Base-by-base conservation (phyloP, 2,888 invertebrate species). In the Drosophila buzzatii region DNA sequence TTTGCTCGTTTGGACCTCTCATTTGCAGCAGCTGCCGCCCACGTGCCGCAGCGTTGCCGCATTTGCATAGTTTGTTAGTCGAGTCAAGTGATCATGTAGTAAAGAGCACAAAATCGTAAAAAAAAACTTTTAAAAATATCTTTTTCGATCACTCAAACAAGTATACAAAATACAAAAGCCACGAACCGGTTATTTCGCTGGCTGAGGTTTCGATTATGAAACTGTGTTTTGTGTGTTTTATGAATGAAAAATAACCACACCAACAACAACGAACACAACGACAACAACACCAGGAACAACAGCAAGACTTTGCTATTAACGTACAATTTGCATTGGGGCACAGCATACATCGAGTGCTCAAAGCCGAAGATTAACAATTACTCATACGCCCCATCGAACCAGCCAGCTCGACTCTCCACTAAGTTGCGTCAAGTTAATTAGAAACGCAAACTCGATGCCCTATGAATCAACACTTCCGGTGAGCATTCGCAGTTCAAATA, bases 21-120 rank as follows among this genome's bases (percentile, higher is more conserved):
- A 74, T 68, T 79, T 71, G 78, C 75, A 71, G 39, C 67, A 70
- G 70, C 67, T 51, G 79, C 62, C 72, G 79, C 84, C 84, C 84
- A 84, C 84, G 87, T 78, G 73, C 71, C 73, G 37, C 47, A 58
- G 55, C 61, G 77, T 63, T 85, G 66, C 72, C 77, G 70, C 76
- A 84, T 84, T 84, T 85, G 88, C 88, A 88, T 87, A 85, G 85
- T 79, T 77, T 83, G 83, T 83, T 82, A 85, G 88, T 70, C 79
- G 74, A 87, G 79, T 73, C 80, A 75, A 82, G 78, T 81, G 80
- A 78, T 71, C 73, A 70, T 67, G 72, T 85, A 84, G 79, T 82
- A 82, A 74, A 78, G 62, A 67, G 67, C 85, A 87, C 80, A 85
- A 87, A 85, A 82, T 85, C 88, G 85, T 87, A 85, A 85, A 85